phyloP scores from a whole-genome alignment of 2,797 vertebrate genomes.

The Intellagama lesueurii region DNA sequence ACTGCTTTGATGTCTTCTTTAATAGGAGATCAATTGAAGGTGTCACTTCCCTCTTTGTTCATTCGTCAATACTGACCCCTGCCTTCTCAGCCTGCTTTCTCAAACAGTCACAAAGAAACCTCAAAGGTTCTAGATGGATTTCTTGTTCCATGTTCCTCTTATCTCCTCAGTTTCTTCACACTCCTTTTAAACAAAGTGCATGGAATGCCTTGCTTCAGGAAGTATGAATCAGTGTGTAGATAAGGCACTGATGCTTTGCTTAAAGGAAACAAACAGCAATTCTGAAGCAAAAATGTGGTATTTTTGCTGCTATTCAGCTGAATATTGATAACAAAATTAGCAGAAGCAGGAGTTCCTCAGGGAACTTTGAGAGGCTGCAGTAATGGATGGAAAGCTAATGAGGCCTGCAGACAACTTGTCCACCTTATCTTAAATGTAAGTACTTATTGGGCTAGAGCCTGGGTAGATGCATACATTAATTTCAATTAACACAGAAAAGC shows the following conservation, averaged over 20 bases:
- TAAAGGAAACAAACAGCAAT: neutral
- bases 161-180: too few relatives aligned
- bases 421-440: neutral
- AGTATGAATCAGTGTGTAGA: neutral
- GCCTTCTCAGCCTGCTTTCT: too few relatives aligned
- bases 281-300: neutral
- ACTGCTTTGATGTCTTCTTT: too few relatives aligned
- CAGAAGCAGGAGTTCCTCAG: neutral
- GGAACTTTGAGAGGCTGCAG: neutral
- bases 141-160: too few relatives aligned
- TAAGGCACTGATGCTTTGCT: neutral
- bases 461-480: neutral
- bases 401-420: too few relatives aligned
- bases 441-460: neutral
- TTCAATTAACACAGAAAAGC: neutral
- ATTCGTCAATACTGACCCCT: too few relatives aligned
- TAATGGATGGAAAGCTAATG: neutral
- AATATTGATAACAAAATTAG: neutral
- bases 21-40: too few relatives aligned
- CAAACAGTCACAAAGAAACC: too few relatives aligned
- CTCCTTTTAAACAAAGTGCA: neutral
- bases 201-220: neutral
- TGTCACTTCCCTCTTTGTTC: too few relatives aligned
- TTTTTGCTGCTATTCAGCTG: neutral
- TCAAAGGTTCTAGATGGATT: too few relatives aligned